Conservation (phyloP, 2,797 vertebrate genomes). For the Pangasius mekongensis region DNA sequence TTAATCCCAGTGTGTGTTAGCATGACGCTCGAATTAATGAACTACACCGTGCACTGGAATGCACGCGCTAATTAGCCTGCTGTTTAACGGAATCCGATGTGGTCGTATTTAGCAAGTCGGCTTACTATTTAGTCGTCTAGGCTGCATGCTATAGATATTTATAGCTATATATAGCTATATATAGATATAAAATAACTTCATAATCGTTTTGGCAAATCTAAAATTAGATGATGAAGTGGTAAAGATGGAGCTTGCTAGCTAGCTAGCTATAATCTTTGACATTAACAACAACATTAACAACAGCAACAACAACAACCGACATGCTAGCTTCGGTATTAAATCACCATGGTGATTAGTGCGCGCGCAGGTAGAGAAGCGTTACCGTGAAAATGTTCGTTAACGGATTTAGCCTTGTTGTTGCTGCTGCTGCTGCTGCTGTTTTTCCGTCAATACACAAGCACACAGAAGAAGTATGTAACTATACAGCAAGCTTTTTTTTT, state of each 20-base stretch:
- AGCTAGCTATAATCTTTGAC: conserved; percentile 21
- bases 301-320: conserved; percentile 4
- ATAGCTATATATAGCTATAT: not conserved
- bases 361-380: not conserved
- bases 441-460: not conserved
- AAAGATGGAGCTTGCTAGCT: not conserved
- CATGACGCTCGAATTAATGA: conserved; percentile 18
- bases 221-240: not conserved
- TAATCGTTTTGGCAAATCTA: not conserved
- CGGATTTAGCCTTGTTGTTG: not conserved
- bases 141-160: not conserved
- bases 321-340: not conserved
- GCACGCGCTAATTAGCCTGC: conserved; percentile 43
- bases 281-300: conserved; percentile 22
- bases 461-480: not conserved
- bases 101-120: not conserved
- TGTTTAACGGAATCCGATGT: conserved; percentile 19
- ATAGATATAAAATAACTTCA: not conserved
- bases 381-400: not conserved
- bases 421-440: not conserved
- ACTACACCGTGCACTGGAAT: conserved; percentile 31
- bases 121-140: not conserved
- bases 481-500: not conserved
- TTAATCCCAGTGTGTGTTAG: not conserved
- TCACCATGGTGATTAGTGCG: conserved; percentile 37